Evolutionary conservation across 2,888 invertebrate genomes (phyloP).

Genomic region (Amaurobius ferox): DNA sequence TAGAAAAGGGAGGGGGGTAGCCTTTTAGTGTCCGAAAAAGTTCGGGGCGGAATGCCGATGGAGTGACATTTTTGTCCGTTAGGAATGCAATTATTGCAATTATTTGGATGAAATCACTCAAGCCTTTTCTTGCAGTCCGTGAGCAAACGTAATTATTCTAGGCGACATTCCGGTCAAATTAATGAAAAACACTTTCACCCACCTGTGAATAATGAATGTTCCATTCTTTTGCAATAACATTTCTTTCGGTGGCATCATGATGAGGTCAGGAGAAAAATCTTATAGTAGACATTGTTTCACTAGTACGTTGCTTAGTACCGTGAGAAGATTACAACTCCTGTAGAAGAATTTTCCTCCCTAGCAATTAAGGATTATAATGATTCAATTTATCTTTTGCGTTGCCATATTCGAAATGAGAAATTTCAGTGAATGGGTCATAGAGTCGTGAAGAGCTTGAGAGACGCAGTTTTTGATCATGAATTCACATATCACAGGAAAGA

Average conservation of each 20-base stretch:
- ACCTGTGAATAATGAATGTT: conserved; percentile 13
- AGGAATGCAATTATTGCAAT: conserved; percentile 71
- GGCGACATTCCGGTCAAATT: conserved; percentile 16
- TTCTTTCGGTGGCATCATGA: not conserved
- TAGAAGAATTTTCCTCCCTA: too few relatives aligned
- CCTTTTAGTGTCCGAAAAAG: conserved; percentile 61
- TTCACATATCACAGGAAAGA: too few relatives aligned
- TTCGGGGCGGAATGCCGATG: conserved; percentile 36
- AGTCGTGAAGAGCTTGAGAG: too few relatives aligned
- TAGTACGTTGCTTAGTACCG: not conserved
- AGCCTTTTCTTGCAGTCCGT: conserved; percentile 22
- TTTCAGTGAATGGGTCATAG: too few relatives aligned
- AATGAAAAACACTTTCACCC: conserved; percentile 18
- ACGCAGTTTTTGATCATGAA: too few relatives aligned
- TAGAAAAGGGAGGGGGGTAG: conserved; percentile 27
- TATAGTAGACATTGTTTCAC: not conserved
- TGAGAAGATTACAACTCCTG: not conserved
- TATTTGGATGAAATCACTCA: conserved; percentile 72
- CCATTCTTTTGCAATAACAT: conserved; percentile 16
- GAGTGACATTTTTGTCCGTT: conserved; percentile 51
- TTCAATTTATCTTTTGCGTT: too few relatives aligned
- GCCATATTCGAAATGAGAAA: too few relatives aligned
- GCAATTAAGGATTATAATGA: too few relatives aligned
- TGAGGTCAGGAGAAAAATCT: not conserved
- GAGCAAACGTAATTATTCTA: conserved; percentile 54